Evolutionary conservation across 2,888 invertebrate species (phyloP), one percentile per base, ranked within the genome.

Genomic region (Pheosia tremula): DNA sequence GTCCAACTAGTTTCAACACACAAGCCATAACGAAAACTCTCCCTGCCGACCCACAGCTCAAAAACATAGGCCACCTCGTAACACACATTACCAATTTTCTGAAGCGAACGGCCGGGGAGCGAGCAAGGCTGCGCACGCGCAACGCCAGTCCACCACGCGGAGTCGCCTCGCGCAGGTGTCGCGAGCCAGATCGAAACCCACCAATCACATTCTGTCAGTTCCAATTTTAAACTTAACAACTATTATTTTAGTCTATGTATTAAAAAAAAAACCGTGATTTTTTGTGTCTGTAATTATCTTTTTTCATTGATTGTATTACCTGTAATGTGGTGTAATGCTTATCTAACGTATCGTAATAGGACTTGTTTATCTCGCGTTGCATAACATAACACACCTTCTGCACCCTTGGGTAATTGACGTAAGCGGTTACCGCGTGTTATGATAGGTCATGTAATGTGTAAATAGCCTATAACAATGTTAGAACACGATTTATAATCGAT

Each of bases 81-180:
- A 89, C 87, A 89, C 79, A 85, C 80, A 84, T 88, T 85, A 83
- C 84, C 77, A 78, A 78, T 82, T 80, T 82, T 81, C 82, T 82
- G 86, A 83, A 74, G 66, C 43, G 56, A 38, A 7, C 62, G 70
- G 72, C 67, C 84, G 85, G 84, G 81, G 80, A 72, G 72, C 75
- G 75, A 68, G 72, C 65, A 62, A 69, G 66, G 69, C 75, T 68
- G 74, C 81, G 81, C 82, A 80, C 77, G 82, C 81, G 83, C 84
- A 75, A 45, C 67, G 80, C 74, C 91, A 91, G 91, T 91, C 80
- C 75, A 85, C 80, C 79, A 86, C 90, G 89, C 89, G 88, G 72
- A 82, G 84, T 79, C 90, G 91, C 85, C 86, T 81, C 89, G 91
- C 89, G 88, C 85, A 86, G 82, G 82, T 81, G 84, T 83, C 86